These are phyloP conservation scores for Calephelis perditalis DNA, from an alignment of 2,888 invertebrate genomes.

Conservation along the genomic window DNA sequence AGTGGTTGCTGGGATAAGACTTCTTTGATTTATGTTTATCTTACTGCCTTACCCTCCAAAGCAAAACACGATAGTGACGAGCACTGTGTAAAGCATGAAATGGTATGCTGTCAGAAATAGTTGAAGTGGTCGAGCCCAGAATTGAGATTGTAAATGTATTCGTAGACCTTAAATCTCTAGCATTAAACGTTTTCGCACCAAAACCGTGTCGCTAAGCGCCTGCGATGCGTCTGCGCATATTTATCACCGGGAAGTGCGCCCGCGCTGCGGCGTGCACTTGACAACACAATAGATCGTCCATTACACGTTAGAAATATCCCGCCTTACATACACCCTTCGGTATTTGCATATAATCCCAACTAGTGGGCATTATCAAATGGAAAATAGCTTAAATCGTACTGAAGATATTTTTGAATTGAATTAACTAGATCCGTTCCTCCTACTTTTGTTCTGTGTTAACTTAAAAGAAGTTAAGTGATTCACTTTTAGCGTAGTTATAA, in stretches of 20 bases:
- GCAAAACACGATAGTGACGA: too few species aligned
- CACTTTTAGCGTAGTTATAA: too few species aligned
- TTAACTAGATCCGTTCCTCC: not conserved
- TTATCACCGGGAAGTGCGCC: slow-evolving; percentile 29
- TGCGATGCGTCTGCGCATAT: slow-evolving; percentile 28
- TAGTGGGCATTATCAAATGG: slow-evolving; percentile 11
- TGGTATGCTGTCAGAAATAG: too few species aligned
- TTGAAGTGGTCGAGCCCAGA: too few species aligned
- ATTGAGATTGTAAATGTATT: not conserved
- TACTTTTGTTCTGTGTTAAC: too few species aligned
- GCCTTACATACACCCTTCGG: slow-evolving; percentile 17
- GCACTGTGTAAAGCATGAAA: too few species aligned
- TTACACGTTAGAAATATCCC: slow-evolving; percentile 46
- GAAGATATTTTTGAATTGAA: slow-evolving; percentile 4
- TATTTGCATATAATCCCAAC: slow-evolving; percentile 14
- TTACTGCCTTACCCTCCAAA: too few species aligned
- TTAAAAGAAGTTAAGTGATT: too few species aligned
- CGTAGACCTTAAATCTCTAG: slow-evolving; percentile 7
- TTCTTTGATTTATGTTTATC: too few species aligned
- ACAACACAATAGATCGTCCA: slow-evolving; percentile 61
- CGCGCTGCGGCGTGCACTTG: slow-evolving; percentile 36
- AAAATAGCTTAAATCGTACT: slow-evolving; percentile 1
- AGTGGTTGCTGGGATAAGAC: too few species aligned
- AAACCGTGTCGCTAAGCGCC: slow-evolving; percentile 27
- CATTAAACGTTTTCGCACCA: slow-evolving; percentile 28